These are phyloP conservation scores for Anseranas semipalmata DNA, from an alignment of 2,113 vertebrate genomes.

Conservation along the genomic window DNA sequence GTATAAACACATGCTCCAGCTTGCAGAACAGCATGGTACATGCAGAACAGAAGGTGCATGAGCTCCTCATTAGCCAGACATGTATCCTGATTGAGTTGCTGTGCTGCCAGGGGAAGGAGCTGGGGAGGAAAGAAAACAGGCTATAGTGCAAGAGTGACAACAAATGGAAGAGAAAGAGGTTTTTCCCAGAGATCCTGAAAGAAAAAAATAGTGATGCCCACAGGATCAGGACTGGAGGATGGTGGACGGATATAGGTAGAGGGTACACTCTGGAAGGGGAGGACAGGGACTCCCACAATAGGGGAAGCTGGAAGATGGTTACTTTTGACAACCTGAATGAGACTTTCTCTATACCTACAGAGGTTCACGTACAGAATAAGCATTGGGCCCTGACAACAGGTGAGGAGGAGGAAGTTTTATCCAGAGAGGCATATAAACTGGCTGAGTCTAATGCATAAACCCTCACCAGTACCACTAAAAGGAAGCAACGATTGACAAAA, in stretches of 20 bases:
- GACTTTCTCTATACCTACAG: not conserved
- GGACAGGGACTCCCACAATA: not conserved
- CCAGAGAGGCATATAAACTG: not conserved
- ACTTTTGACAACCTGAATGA: not conserved
- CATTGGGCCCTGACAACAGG: not conserved
- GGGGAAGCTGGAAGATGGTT: not conserved
- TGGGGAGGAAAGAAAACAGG: rapidly evolving
- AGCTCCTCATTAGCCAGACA: not conserved
- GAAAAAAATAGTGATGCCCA: not conserved
- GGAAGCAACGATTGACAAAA: not conserved
- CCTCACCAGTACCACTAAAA: not conserved
- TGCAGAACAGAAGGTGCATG: not conserved
- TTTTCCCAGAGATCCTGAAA: not conserved
- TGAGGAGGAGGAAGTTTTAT: not conserved
- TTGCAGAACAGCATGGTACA: not conserved
- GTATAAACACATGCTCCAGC: not conserved
- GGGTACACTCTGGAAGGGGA: too few species aligned
- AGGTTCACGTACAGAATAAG: not conserved
- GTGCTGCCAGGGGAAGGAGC: not conserved
- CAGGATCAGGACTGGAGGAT: not conserved
- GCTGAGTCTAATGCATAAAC: not conserved
- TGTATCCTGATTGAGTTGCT: not conserved
- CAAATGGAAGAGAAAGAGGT: not conserved
- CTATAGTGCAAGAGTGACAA: not conserved
- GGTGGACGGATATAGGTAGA: too few species aligned